Evolutionary conservation across 2,888 invertebrate species (phyloP), one percentile per base, ranked within the genome.

Genomic region (Aethes cnicana): DNA sequence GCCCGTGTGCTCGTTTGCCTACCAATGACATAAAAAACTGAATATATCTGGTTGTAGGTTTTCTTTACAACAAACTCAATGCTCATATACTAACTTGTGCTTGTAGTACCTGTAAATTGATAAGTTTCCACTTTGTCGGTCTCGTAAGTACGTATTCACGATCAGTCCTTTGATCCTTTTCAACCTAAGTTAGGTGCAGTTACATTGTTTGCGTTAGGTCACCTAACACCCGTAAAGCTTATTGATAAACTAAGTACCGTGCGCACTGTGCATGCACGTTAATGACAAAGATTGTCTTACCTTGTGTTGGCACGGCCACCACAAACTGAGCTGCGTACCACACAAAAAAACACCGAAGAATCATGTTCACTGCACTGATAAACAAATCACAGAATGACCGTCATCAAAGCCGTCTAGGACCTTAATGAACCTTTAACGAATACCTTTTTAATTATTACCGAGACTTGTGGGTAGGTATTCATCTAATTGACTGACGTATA

Each of bases 391-490:
- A 26, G 16, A 39, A 7, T 47, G 14, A 20, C 37, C 44, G 50
- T 18, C 30, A 44, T 14, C 37, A 21, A 12, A 36, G 4, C 23
- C 32, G 32, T 18, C 17, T 16, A n/a, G 5, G n/a, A 9, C 25
- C 6, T n/a, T 47, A 32, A 23, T 44, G 28, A 26, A 32, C 7
- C 32, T 23, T 6, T 28, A 50, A 59, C 59, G 64, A 67, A 73
- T 74, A 63, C 66, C 59, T 57, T 47, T 61, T 60, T 77, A 74
- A 81, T 79, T 69, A 69, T 60, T 57, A 62, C 53, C 49, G 55
- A 59, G 71, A 57, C 58, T 67, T 64, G 63, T 63, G 63, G 68
- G 70, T 72, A 77, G 72, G 78, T 70, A 66, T n/a, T 56, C 64
- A 62, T 62, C 43, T 80, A 78, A 80, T 80, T 74, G 63, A 57